Base-by-base conservation (phyloP, 2,888 invertebrate species). In the Dynastes grantii region DNA sequence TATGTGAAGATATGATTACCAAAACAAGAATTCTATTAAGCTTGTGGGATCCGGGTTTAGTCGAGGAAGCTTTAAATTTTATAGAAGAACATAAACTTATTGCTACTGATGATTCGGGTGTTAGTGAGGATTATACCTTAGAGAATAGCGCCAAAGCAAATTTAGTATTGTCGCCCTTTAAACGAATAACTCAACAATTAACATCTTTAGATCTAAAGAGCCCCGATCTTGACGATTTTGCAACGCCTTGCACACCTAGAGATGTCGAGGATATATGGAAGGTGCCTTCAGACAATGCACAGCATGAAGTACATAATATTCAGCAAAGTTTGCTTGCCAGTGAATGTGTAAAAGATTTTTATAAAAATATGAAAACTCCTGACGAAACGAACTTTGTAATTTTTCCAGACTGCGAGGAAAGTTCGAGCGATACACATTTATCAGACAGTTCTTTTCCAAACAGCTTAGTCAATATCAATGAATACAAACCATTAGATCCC, bases 41-140 rank as follows among this genome's bases (percentile, higher is more conserved):
- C 71, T 91, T 97, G 1, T 97, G 97, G 95, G 96, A 97, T 86
- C 95, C 96, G 0, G 93, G 93, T 8, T 90, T 96, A 53, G 94
- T 97, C 0, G 97, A 97, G 86, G 96, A 97, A 86, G 95, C 96
- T 0, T 90, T 97, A 64, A 93, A 93, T 9, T 95, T 94, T 84
- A 92, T 97, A 67, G 96, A 96, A 84, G 94, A 95, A 87, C 93
- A 95, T 84, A 94, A 93, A 87, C 89, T 92, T 8, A 86, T 88
- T 84, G 79, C 83, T 4, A 86, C 86, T 5, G 88, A 88, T 55
- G 88, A 88, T 84, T 87, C 88, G 3, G 88, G 87, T 27, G 87
- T 86, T 8, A 85, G 86, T 65, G 89, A 88, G 76, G 88, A 87
- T 81, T 85, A 85, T 80, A 85, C 81, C 77, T 84, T 86, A 81